Evolutionary conservation across 1,140 invertebrate genomes (phyloP), one percentile per base, ranked within the genome.

Genomic region (Ostrea denselamellosa): DNA sequence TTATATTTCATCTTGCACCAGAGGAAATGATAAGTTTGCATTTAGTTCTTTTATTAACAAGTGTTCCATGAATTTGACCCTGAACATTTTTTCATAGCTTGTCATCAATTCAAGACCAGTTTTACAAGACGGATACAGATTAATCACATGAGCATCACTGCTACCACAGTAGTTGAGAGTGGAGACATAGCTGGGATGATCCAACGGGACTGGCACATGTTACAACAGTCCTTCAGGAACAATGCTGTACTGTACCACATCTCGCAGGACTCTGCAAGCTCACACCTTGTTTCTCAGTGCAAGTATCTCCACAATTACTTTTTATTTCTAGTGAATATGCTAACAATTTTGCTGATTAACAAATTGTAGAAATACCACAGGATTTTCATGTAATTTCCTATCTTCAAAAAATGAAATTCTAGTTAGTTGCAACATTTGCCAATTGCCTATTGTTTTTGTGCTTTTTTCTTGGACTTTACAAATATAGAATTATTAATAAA

Each of bases 91-190:
- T 83, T 83, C n/a, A 25, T 51, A 87, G 86, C 71, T 51, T 87
- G 71, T 77, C 28, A 83, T 56, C 28, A 62, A 52, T 87, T 87
- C 44, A 51, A 83, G 58, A 54, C 34, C 0, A 65, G 86, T 65
- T 58, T 87, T 8, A 12, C 44, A 28, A 87, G 53, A 58, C 77
- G 62, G 62, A 28, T 87, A n/a, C 77, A 83, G 25, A 83, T 87
- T 8, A 83, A 58, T 14, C 34, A 51, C 17, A 62, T 87, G 71
- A 58, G 58, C 54, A 62, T 82, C 58, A 54, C 51, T 3, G 81
- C 53, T 5, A 56, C 10, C 0, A 12, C 52, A 17, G 58, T 87
- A 8, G n/a, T 87, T 17, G 14, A 51, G 8, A 62, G 58, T 83
- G 22, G 12, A 8, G 54, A 34, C 52, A 28, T 52, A 8, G 17